Evolutionary conservation across 2,888 invertebrate species (phyloP).

Genomic region (Amblyjoppa fuscipennis): DNA sequence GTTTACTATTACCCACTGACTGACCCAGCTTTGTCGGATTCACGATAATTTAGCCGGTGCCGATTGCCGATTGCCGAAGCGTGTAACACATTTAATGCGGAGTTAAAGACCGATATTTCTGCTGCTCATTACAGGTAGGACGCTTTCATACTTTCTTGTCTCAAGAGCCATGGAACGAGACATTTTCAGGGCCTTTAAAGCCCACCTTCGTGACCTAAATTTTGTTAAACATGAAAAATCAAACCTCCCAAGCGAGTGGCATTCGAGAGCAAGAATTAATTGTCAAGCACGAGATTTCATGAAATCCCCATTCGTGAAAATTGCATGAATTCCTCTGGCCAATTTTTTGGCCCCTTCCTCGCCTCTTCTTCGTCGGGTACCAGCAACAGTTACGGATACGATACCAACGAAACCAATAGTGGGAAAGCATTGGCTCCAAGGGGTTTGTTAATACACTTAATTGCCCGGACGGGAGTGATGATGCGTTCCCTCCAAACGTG

Average conservation of each 20-base stretch:
- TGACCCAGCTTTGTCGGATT: slow-evolving; percentile 11
- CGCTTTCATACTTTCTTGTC: neutral
- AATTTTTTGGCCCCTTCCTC: neutral
- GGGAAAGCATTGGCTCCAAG: neutral
- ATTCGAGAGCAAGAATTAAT: neutral
- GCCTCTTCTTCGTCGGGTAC: neutral
- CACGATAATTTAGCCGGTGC: neutral
- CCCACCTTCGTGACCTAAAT: neutral
- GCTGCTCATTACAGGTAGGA: neutral
- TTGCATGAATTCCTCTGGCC: neutral
- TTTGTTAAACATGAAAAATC: slow-evolving; percentile 6
- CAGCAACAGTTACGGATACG: neutral
- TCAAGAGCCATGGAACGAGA: slow-evolving; percentile 2
- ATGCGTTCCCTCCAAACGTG: neutral
- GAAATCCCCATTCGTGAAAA: neutral
- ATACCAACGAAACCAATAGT: neutral
- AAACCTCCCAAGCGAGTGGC: neutral
- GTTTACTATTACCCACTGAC: slow-evolving; percentile 9
- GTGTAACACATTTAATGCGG: neutral
- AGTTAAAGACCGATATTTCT: neutral
- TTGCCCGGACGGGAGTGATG: neutral
- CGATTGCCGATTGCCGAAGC: neutral
- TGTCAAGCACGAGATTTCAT: neutral
- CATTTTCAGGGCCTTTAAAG: neutral
- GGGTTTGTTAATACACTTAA: neutral